A percentile compares a stretch with the other conserved stretches of the same genome.
Conservation (phyloP, 2,888 invertebrate genomes). For the Amblyteles armatorius region DNA sequence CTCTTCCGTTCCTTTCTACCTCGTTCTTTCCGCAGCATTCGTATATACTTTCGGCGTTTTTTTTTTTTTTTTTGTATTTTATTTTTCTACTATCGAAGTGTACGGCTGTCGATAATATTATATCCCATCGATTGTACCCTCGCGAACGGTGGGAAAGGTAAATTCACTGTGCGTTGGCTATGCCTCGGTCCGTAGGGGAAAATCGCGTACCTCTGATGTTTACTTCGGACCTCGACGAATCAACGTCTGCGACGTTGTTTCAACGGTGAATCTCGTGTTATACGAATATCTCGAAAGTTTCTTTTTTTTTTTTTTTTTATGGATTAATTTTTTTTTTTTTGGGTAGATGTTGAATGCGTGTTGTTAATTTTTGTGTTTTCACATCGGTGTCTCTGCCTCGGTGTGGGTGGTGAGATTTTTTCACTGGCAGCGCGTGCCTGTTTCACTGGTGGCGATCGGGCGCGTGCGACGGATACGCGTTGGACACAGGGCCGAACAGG, state of each 20-base stretch:
- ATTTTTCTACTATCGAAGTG: background rate
- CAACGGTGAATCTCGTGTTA: too few species aligned
- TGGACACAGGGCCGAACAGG: constrained; percentile 58
- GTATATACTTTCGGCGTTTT: constrained; percentile 35
- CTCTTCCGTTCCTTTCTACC: constrained; percentile 17
- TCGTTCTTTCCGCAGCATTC: constrained; percentile 15
- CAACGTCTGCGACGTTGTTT: too few species aligned
- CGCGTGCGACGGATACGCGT: constrained; percentile 47
- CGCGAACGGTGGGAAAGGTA: background rate
- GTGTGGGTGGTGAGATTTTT: background rate
- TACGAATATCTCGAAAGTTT: too few species aligned
- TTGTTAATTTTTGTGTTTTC: too few species aligned
- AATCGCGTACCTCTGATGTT: too few species aligned
- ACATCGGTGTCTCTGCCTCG: background rate
- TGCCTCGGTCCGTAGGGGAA: too few species aligned
- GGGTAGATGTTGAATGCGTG: too few species aligned
- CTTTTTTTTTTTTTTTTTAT: too few species aligned
- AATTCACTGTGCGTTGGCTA: too few species aligned
- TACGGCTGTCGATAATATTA: constrained; percentile 3
- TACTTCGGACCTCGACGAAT: too few species aligned
- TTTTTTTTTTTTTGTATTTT: background rate
- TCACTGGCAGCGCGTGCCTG: constrained; percentile 14
- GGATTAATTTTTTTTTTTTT: too few species aligned
- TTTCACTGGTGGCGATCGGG: constrained; percentile 19
- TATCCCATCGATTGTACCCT: background rate